Evolutionary conservation across 2,888 invertebrate species (phyloP).

Genomic region (Chrysolina oricalcia): DNA sequence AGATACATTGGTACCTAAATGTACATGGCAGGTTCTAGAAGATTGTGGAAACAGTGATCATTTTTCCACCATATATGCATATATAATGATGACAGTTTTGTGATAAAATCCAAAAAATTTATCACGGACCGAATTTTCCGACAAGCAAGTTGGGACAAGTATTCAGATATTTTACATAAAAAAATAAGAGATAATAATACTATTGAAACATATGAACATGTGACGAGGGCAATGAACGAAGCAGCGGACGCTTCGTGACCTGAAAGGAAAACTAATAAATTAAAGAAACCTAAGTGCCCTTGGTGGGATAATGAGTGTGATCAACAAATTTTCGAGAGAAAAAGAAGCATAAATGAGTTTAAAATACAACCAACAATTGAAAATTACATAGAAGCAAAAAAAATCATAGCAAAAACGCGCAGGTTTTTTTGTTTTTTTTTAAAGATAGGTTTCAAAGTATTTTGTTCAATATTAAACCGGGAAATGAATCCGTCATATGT

Average conservation of each 20-base stretch:
- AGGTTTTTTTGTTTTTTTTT: not conserved
- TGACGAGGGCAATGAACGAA: no score
- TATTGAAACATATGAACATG: not conserved
- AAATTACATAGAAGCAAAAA: conserved; percentile 3
- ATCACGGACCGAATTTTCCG: not conserved
- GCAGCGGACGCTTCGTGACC: no score
- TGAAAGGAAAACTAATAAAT: no score
- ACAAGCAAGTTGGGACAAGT: not conserved
- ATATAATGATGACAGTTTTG: not conserved
- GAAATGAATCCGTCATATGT: not conserved
- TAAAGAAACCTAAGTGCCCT: not conserved
- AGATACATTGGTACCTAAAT: not conserved
- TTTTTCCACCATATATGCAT: not conserved
- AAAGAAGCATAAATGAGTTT: not conserved
- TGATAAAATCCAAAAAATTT: not conserved
- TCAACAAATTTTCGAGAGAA: not conserved
- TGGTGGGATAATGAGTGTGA: conserved; percentile 8
- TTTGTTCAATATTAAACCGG: not conserved
- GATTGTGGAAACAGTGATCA: not conserved
- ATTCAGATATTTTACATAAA: no score
- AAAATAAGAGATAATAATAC: no score
- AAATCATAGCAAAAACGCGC: not conserved
- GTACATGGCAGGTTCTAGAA: not conserved
- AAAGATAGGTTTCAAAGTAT: not conserved
- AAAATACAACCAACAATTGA: not conserved